Conservation (phyloP, 2,797 vertebrate species). For the Gephyroberyx darwinii region DNA sequence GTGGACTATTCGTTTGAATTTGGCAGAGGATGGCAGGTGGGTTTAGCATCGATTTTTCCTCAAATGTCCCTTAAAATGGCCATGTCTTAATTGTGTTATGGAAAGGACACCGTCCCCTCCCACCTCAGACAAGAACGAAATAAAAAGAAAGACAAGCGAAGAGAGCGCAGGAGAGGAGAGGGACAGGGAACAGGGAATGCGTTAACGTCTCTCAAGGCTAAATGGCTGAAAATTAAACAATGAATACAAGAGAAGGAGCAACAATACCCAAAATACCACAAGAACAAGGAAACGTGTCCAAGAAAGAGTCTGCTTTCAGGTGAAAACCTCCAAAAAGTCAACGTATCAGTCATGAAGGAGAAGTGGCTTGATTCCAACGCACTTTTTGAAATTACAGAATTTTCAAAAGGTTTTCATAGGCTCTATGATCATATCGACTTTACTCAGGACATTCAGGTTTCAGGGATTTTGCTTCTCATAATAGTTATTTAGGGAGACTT, state of each 20-base stretch:
- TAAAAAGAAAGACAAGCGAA: neutral
- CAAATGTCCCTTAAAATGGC: neutral
- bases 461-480: constrained; percentile 25
- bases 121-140: neutral
- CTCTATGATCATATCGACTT: too few species aligned
- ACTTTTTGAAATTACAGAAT: constrained; percentile 15
- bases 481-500: neutral
- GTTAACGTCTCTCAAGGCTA: constrained; percentile 28
- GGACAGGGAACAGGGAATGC: constrained; percentile 10
- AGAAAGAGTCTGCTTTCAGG: neutral
- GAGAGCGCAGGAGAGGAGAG: neutral
- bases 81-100: constrained; percentile 18
- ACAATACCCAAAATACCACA: constrained; percentile 9
- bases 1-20: neutral
- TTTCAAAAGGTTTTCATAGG: neutral
- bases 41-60: constrained; percentile 6
- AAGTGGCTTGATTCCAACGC: neutral
- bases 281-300: neutral
- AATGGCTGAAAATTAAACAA: constrained; percentile 11
- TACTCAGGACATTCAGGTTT: neutral
- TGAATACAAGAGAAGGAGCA: neutral
- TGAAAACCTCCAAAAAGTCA: constrained; percentile 9
- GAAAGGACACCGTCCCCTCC: constrained; percentile 3
- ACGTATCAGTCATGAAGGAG: constrained; percentile 4
- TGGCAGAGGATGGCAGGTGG: constrained; percentile 7